Base-by-base conservation (phyloP, 2,888 invertebrate species). In the Eutolmus rufibarbis region DNA sequence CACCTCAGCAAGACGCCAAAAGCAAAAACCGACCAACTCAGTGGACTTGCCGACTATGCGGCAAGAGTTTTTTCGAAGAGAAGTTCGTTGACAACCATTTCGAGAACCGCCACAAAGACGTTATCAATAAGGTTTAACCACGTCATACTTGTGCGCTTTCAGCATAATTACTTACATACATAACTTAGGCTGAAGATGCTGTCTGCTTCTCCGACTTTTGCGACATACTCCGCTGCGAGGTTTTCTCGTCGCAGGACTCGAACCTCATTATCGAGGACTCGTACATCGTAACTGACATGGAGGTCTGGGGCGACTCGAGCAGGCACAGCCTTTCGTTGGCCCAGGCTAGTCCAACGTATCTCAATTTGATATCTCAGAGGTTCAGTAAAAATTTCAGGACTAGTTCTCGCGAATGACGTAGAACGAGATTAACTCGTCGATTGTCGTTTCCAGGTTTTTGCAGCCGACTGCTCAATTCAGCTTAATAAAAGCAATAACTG, bases 151-250 rank as follows among this genome's bases (percentile, higher is more conserved):
- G 37, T n/a, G 4, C 8, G 16, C 1, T 28, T 14, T 76, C 4
- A 76, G 1, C 2, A 76, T n/a, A 51, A n/a, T n/a, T 76, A n/a
- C 9, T 76, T 76, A 37, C 8, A 7, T 78, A 34, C 87, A 91
- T 90, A 40, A 88, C 16, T 40, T 91, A 98, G 98, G 97, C 96
- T 87, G 97, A 97, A 93, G 97, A 98, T 93, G 96, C 97, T 89
- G 96, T 98, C 90, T 98, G 98, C 93, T 94, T 98, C 91, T 97
- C 98, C 85, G 97, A 98, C 93, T 98, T 96, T 93, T 98, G 98
- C 94, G 98, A 98, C 93, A 97, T 98, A 90, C 97, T 98, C 96
- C 95, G 98, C 90, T 98, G 98, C 93, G 97, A 98, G 92, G 97
- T 98, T 86, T 93, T 97, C 90, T 94, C 95, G 89, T 95, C 96